Evolutionary conservation across 2,797 vertebrate species (phyloP).

Genomic region (Coilia nasus): DNA sequence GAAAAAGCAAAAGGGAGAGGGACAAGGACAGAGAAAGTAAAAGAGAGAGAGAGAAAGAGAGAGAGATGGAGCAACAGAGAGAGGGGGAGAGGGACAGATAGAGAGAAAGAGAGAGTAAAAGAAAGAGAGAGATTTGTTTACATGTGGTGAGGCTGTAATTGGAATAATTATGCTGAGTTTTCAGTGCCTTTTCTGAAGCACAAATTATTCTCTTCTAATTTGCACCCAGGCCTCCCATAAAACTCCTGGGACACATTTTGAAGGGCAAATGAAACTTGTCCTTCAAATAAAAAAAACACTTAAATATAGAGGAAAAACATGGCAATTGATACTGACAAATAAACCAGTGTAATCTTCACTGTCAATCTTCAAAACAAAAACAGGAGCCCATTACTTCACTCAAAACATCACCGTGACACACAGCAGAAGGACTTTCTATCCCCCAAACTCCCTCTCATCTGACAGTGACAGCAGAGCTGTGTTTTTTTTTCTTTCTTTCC

Average conservation of each 20-base stretch:
- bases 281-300: neutral
- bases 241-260: neutral
- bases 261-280: neutral
- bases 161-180: neutral
- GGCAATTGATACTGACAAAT: neutral
- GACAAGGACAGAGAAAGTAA: too few relatives aligned
- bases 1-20: too few relatives aligned
- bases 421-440: neutral
- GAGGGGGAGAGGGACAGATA: too few relatives aligned
- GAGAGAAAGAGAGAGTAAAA: neutral
- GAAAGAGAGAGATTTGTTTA: conserved; percentile 10
- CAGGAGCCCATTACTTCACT: neutral
- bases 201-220: neutral
- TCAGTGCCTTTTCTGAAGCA: conserved; percentile 3
- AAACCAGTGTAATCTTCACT: neutral
- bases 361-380: neutral
- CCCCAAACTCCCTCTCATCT: neutral
- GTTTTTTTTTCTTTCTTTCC: neutral
- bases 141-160: conserved; percentile 3
- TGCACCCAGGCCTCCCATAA: neutral
- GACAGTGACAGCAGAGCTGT: neutral
- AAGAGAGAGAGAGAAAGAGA: too few relatives aligned
- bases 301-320: neutral
- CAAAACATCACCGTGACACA: neutral
- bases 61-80: too few relatives aligned